Base-by-base conservation (phyloP, 2,113 vertebrate species). In the Channa argus region DNA sequence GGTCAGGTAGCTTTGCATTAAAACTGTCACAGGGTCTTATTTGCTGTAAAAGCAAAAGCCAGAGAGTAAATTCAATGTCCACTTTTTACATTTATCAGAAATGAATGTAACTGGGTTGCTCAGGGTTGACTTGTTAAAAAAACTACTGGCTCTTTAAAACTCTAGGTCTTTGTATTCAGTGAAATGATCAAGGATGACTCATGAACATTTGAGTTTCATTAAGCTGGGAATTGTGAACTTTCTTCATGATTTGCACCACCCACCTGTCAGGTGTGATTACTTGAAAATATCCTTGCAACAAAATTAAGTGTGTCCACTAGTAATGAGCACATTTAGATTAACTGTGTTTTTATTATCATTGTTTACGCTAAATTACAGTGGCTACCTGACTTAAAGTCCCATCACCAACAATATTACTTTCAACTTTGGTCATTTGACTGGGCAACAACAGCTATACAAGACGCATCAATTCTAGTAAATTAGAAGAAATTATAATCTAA, bases 51-150 rank as follows among this genome's bases (percentile, higher is more conserved):
- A 64, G 36, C 41, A 37, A 59, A 66, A 61, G 37, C 5, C 6
- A 14, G 45, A 43, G n/a, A 15, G 3, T 37, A 11, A 44, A 53
- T 65, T 66, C 34, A 73, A 61, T 24, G 88, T 91, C 91, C 86
- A 90, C 74, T 93, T 92, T 84, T 95, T 94, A 94, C 93, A 94
- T 93, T 92, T 90, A 95, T 94, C 63, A 95, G 92, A 96, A 91
- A 93, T 97, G 96, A 97, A 97, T 97, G 96, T 97, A 96, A 95
- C 93, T 93, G 94, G 92, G 92, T 94, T 94, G 95, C 96, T 98
- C 96, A 97, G 96, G 96, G 96, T 94, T 96, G 85, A 94, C 92
- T 92, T 92, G 94, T 93, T 95, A 94, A 93, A 91, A 95, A 94
- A 93, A 94, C 91, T 90, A 93, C 92, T 91, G 92, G 92, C 95